Base-by-base conservation (phyloP, 2,888 invertebrate genomes). In the Chymomyza amoena region DNA sequence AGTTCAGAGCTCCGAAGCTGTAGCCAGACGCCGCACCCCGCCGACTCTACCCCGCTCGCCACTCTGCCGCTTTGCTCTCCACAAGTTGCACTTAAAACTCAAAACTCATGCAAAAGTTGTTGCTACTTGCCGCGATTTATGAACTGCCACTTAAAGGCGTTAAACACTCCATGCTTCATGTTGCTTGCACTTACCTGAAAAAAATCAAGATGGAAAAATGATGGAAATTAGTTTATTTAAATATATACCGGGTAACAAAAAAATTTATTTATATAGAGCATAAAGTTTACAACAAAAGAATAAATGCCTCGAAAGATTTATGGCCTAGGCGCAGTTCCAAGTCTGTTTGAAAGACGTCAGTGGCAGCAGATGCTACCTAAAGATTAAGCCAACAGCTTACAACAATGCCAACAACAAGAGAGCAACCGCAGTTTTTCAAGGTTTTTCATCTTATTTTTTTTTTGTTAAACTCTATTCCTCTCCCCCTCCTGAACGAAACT, bases 181-280 rank as follows among this genome's bases (percentile, higher is more conserved):
- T 51, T 52, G 60, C 50, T 64, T 80, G 70, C 39, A 89, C 89
- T 89, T 89, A 89, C 89, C 89, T 89, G 82, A 56, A 88, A 89
- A 56, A 88, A 89, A 32, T 66, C 77, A 54, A 63, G 25, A 50
- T 61, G 66, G 64, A 68, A 16, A 68, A 57, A 57, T 57, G 18
- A 28, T 15, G 25, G 15, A 57, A 54, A 20, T 54, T 54, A 54
- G 54, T 54, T 54, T n/a, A 16, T 51, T 51, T 54, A 18, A 18
- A 18, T 54, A 57, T 4, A 25, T 20, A 25, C 25, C 4, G 25
- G 25, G 28, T 15, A 57, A 57, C 28, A 36, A 25, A 25, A n/a
- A n/a, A n/a, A n/a, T n/a, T n/a, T 25, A 9, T 36, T 6, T 36
- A 36, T 54, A 45, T 54, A 16, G 10, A 18, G 32, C 32, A 32